Percentiles rank a stretch among this genome's conserved stretches.
phyloP scores from a whole-genome alignment of 2,888 invertebrate genomes.

The Pristionchus japonicus region DNA sequence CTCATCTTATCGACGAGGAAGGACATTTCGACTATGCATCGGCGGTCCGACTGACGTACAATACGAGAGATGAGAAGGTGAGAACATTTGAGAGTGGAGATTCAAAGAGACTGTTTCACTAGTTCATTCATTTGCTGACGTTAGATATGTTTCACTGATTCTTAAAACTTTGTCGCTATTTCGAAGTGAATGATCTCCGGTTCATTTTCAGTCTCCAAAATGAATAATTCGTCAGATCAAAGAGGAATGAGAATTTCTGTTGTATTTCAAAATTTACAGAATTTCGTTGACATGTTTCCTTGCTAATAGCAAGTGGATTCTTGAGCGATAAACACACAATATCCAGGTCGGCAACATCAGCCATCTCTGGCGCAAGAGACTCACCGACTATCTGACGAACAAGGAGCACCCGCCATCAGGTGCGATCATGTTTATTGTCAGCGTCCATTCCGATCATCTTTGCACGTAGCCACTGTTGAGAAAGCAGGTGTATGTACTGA shows the following conservation, averaged over 20 bases:
- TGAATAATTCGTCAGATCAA: too few species aligned
- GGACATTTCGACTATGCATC: slow-evolving; percentile 74
- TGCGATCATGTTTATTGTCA: too few species aligned
- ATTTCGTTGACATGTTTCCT: too few species aligned
- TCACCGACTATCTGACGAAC: slow-evolving; percentile 67
- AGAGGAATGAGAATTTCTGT: too few species aligned
- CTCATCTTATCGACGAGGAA: slow-evolving; percentile 60
- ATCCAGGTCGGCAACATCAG: slow-evolving; percentile 62
- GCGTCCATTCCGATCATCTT: too few species aligned
- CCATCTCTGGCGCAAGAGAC: slow-evolving; percentile 65
- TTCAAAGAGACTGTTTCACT: too few species aligned
- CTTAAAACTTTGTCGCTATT: neutral
- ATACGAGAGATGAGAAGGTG: slow-evolving; percentile 69
- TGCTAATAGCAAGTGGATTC: too few species aligned
- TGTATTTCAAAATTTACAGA: too few species aligned
- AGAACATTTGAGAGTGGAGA: neutral
- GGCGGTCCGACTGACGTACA: slow-evolving; percentile 72
- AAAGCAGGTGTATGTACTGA: too few species aligned
- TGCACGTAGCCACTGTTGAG: too few species aligned
- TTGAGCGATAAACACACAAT: neutral
- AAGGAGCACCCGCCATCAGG: slow-evolving; percentile 52
- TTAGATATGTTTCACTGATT: slow-evolving; percentile 1
- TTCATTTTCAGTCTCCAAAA: neutral
- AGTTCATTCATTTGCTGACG: too few species aligned
- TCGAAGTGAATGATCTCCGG: neutral